Evolutionary conservation across 2,113 vertebrate species (phyloP).

Genomic region (Solea solea): DNA sequence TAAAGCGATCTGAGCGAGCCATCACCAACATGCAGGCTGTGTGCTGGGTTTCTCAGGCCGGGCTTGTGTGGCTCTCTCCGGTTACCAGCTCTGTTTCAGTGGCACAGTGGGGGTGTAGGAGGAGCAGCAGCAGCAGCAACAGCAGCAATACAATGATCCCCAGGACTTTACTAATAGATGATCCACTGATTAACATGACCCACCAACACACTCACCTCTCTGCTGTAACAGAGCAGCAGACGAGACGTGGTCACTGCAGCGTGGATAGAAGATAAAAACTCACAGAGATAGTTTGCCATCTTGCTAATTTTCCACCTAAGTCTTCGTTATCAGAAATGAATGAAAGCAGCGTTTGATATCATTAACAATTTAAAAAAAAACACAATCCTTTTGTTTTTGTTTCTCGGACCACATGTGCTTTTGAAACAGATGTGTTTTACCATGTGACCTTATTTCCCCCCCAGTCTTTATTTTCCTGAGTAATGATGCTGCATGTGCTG

Average conservation of each 20-base stretch:
- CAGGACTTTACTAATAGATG: constrained; percentile 78
- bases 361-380: too few species aligned
- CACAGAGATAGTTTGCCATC: too few species aligned
- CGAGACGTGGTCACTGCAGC: too few species aligned
- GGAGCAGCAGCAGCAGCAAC: constrained; percentile 14
- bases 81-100: constrained; percentile 74
- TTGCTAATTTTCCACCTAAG: too few species aligned
- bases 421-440: not conserved
- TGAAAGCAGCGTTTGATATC: too few species aligned
- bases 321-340: too few species aligned
- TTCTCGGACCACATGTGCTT: not conserved
- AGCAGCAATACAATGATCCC: constrained; percentile 47
- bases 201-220: not conserved
- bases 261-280: too few species aligned
- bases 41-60: constrained; percentile 48
- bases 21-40: constrained; percentile 6
- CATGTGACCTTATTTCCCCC: constrained; percentile 2
- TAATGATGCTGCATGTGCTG: constrained; percentile 17
- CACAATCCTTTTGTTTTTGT: not conserved
- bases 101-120: constrained; percentile 23
- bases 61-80: constrained; percentile 59
- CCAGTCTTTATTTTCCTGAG: constrained; percentile 22
- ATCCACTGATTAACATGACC: constrained; percentile 70
- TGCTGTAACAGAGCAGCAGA: constrained; percentile 9
- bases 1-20: constrained; percentile 14